A percentile compares a stretch with the other conserved stretches of the same genome.
Evolutionary conservation across 2,888 invertebrate species (phyloP).

Genomic region (Napeogenes sylphis): DNA sequence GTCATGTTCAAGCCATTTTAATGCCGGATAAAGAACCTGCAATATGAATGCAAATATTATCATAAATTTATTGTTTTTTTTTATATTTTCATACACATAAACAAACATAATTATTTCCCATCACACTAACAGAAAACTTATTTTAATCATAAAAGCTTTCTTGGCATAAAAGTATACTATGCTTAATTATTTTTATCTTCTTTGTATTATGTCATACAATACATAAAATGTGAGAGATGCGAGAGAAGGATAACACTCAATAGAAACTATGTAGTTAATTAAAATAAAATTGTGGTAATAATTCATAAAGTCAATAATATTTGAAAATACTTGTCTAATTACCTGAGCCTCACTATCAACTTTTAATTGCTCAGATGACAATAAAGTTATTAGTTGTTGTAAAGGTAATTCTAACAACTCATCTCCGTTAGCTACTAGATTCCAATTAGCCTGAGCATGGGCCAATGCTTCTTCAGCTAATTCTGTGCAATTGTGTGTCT

Average conservation of each 20-base stretch:
- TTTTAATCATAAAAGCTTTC: no score
- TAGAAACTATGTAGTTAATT: no score
- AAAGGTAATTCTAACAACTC: slow-evolving; percentile 91
- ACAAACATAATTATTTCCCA: no score
- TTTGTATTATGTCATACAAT: no score
- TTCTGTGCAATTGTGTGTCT: slow-evolving; percentile 89
- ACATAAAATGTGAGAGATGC: no score
- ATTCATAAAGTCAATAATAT: no score
- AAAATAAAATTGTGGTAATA: no score
- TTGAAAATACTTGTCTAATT: slow-evolving; percentile 10
- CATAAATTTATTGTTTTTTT: neutral
- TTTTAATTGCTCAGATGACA: slow-evolving; percentile 90
- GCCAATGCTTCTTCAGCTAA: slow-evolving; percentile 86
- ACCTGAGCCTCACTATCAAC: slow-evolving; percentile 95
- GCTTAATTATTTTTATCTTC: no score
- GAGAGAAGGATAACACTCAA: no score
- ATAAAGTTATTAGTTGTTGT: slow-evolving; percentile 84
- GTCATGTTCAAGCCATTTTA: slow-evolving; percentile 92
- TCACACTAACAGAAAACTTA: no score
- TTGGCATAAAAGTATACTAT: no score
- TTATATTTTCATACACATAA: no score
- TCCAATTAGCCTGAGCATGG: slow-evolving; percentile 91
- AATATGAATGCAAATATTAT: slow-evolving; percentile 17
- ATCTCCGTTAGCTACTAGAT: slow-evolving; percentile 85
- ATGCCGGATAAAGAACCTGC: slow-evolving; percentile 88